Conservation (phyloP, 2,113 vertebrate genomes). For the Engraulis encrasicolus region DNA sequence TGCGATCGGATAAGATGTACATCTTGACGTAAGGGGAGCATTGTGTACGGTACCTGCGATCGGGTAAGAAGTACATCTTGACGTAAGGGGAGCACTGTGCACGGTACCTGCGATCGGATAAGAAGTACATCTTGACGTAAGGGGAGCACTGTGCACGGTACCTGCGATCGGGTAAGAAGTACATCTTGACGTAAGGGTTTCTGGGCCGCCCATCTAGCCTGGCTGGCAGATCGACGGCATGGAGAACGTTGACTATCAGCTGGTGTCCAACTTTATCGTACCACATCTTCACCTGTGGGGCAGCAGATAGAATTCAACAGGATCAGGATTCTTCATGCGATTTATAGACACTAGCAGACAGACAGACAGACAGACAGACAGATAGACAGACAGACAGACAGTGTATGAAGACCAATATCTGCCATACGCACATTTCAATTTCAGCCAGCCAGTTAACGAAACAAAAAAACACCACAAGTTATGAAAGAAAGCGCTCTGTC, state of each 20-base stretch:
- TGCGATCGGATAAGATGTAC: too few relatives aligned
- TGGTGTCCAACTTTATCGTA: conserved; percentile 97
- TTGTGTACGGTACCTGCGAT: too few relatives aligned
- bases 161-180: conserved; percentile 95
- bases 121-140: conserved; percentile 99
- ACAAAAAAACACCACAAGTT: background rate
- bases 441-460: background rate
- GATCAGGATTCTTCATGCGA: background rate
- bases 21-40: too few relatives aligned
- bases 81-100: too few relatives aligned
- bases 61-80: too few relatives aligned
- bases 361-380: too few relatives aligned
- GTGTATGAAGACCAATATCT: too few relatives aligned
- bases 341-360: conserved; percentile 24
- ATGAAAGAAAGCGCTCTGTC: background rate
- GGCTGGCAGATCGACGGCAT: conserved; percentile 88
- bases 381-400: too few relatives aligned
- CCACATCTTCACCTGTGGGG: conserved; percentile 92
- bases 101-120: conserved; percentile 89
- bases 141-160: too few relatives aligned
- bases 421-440: background rate
- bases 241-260: conserved; percentile 94
- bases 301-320: too few relatives aligned
- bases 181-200: conserved; percentile 99
- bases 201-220: conserved; percentile 90